phyloP scores from a whole-genome alignment of 1,140 invertebrate species.

The Papilio polytes region DNA sequence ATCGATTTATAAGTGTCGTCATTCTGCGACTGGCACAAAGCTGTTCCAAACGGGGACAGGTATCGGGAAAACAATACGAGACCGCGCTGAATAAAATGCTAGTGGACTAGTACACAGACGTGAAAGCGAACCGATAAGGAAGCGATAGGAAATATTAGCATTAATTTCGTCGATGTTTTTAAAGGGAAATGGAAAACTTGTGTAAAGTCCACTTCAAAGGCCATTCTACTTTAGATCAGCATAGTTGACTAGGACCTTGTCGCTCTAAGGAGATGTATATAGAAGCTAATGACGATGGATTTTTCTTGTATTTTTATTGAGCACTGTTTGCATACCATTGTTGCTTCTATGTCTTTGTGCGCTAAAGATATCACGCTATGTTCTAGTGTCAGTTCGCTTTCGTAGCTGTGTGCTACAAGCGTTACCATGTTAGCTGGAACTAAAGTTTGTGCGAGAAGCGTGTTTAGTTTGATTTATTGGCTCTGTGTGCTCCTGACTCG shows the following conservation, averaged over 20 bases:
- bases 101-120: not conserved
- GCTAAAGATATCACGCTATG: not conserved
- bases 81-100: constrained; percentile 53
- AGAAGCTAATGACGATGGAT: too few relatives aligned
- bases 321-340: too few relatives aligned
- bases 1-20: constrained; percentile 49
- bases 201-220: not conserved
- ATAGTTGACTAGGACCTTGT: not conserved
- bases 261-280: not conserved
- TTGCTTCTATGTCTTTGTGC: too few relatives aligned
- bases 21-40: constrained; percentile 49
- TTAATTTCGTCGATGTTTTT: not conserved
- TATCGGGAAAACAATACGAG: constrained; percentile 48
- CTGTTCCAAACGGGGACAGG: constrained; percentile 38
- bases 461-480: constrained; percentile 64
- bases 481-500: constrained; percentile 49
- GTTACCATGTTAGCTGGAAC: constrained; percentile 28
- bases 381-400: not conserved
- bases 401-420: not conserved
- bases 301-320: too few relatives aligned
- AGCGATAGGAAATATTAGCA: not conserved
- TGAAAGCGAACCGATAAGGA: not conserved
- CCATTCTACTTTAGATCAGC: not conserved
- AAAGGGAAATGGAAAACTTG: not conserved
- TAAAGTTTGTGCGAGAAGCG: constrained; percentile 41